These are phyloP conservation scores for Sebastes fasciatus DNA, from an alignment of 2,113 vertebrate species.

Conservation along the genomic window DNA sequence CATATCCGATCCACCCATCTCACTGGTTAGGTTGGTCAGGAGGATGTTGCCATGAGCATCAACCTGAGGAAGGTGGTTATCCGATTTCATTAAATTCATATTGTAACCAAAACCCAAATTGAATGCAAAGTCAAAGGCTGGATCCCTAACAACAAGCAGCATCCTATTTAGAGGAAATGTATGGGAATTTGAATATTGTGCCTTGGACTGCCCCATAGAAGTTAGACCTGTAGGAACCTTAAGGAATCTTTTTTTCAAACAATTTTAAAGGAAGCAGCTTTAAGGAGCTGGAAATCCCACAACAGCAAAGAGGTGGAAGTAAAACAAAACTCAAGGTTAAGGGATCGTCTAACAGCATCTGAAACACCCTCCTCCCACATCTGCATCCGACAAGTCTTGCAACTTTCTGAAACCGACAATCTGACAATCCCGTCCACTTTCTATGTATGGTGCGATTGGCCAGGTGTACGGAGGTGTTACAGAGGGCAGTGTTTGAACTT, in stretches of 20 bases:
- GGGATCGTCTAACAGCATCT: not conserved
- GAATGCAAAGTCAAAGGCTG: not conserved
- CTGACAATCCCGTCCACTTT: not conserved
- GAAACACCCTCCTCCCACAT: not conserved
- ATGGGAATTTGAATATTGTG: not conserved
- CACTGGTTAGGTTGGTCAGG: slow-evolving; percentile 88
- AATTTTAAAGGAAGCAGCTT: not conserved
- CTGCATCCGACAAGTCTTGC: not conserved
- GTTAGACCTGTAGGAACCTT: not conserved
- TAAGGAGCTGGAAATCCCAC: not conserved
- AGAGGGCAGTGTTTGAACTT: not conserved
- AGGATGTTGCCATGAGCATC: slow-evolving; percentile 91
- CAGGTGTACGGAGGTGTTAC: not conserved
- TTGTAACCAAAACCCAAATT: not conserved
- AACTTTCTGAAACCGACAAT: not conserved
- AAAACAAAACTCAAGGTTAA: not conserved
- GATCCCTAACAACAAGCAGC: not conserved
- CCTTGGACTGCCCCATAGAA: not conserved
- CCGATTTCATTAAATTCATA: not conserved
- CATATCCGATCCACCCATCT: slow-evolving; percentile 86
- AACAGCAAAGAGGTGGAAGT: not conserved
- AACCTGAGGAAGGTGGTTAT: slow-evolving; percentile 80
- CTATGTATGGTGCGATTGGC: not conserved
- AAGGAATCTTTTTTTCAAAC: not conserved
- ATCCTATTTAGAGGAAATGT: not conserved